Conservation (phyloP, 2,113 vertebrate genomes). For the Microcebus jonahi region DNA sequence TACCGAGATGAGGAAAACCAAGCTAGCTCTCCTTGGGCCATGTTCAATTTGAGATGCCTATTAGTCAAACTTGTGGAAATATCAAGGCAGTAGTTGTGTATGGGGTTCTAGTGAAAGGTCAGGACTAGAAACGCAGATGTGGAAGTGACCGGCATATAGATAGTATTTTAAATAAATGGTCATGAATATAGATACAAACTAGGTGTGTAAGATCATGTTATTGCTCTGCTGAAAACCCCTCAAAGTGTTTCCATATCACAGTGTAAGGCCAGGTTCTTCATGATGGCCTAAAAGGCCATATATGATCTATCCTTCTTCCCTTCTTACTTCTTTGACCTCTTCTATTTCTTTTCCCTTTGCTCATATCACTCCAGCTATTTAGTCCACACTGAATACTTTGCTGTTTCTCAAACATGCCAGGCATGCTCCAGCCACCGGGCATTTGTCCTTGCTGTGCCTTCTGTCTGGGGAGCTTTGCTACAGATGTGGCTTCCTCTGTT, state of each 20-base stretch:
- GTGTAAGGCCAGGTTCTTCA: neutral
- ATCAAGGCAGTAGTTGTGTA: neutral
- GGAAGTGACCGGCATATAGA: neutral
- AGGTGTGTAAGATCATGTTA: neutral
- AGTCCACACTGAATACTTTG: neutral
- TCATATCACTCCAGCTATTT: accelerated
- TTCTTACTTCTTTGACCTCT: neutral
- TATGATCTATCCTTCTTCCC: accelerated
- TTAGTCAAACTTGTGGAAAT: neutral
- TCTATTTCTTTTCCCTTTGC: neutral
- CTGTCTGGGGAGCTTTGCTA: neutral
- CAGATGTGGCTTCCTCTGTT: neutral
- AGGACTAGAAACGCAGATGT: neutral
- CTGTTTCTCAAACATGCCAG: neutral
- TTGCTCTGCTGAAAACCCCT: neutral
- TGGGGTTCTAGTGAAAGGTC: neutral
- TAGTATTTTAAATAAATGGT: neutral
- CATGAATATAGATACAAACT: neutral
- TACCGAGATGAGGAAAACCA: neutral
- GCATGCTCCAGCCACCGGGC: too few relatives aligned
- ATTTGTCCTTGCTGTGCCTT: accelerated
- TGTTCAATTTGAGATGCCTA: neutral
- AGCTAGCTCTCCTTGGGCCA: neutral
- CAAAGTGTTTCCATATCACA: neutral
- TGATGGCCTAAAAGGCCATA: neutral